Evolutionary conservation across 2,888 invertebrate species (phyloP).

Genomic region (Spatulosminthurus flaviceps): DNA sequence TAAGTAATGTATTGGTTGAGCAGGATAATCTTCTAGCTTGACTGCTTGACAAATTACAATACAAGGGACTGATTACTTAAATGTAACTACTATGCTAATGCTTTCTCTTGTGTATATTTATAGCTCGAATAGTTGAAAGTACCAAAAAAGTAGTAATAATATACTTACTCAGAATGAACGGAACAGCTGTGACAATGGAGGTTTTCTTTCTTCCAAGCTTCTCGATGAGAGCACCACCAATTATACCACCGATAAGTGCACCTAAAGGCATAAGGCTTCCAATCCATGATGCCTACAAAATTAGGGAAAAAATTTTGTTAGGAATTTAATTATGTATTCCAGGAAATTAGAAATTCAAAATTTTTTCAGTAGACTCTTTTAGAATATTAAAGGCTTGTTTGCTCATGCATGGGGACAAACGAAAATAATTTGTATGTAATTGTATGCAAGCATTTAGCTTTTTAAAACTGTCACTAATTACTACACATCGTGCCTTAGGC

Average conservation of each 20-base stretch:
- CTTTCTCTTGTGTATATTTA: no score
- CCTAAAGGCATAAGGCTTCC: conserved; percentile 88
- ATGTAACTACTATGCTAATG: no score
- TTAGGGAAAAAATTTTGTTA: conserved; percentile 18
- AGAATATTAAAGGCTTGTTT: not conserved
- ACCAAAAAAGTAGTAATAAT: not conserved
- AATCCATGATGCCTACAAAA: conserved; percentile 80
- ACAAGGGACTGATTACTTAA: no score
- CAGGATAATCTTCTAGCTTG: no score
- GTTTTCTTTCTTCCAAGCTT: conserved; percentile 81
- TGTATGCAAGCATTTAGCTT: no score
- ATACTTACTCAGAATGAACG: conserved; percentile 74
- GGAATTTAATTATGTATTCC: not conserved
- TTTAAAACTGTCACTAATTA: no score
- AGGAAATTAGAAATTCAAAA: not conserved
- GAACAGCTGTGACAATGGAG: conserved; percentile 78
- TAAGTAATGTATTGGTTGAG: no score
- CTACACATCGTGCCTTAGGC: no score
- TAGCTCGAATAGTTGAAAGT: not conserved
- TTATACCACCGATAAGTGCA: conserved; percentile 81
- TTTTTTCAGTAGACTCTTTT: not conserved
- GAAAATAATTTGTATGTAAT: no score
- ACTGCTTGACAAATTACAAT: no score
- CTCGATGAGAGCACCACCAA: conserved; percentile 85
- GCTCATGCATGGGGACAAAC: no score